Base-by-base conservation (phyloP, 2,797 vertebrate species). In the Syndactyla subalaris region DNA sequence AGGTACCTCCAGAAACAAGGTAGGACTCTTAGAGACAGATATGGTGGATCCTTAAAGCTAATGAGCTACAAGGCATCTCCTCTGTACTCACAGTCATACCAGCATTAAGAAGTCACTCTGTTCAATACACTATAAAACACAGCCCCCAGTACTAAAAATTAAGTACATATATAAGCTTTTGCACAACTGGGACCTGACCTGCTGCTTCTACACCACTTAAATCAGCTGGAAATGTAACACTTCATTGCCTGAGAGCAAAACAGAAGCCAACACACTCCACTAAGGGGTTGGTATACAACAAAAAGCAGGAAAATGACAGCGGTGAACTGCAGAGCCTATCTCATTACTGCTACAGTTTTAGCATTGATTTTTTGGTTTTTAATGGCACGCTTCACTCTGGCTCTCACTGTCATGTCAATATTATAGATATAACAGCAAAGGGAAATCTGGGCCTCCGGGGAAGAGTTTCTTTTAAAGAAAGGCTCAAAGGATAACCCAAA, bases 381-480 rank as follows among this genome's bases (percentile, higher is more conserved):
- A 96, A 95, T 92, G 78, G 90, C 81, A 93, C n/a, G 22, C 75
- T 91, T 93, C 93, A 77, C 78, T 96, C 72, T 45, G 77, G 18
- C 81, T 85, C 88, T 91, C 16, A 1, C 62, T 68, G 34, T 89
- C 81, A 30, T 7, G 13, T 95, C 93, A 85, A 85, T 91, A 91
- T 85, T 96, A 95, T 68, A 72, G 95, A 91, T 72, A 77, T 7
- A 8, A 74, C 46, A 86, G 48, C 45, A 85, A 54, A 88, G 43
- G 52, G 84, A 79, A 74, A 77, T 55, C 62, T 49, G 54, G 30
- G 61, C 67, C 88, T 81, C 74, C 57, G 83, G 75, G 41, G 92
- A 96, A 45, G 72, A 51, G 59, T 29, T 71, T 90, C 39, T 88
- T 85, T 73, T 84, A 89, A 67, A 58, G 34, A 87, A 81, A 74